These are phyloP conservation scores for Chaetophractus vellerosus DNA, from an alignment of 2,797 vertebrate species.

Conservation along the genomic window DNA sequence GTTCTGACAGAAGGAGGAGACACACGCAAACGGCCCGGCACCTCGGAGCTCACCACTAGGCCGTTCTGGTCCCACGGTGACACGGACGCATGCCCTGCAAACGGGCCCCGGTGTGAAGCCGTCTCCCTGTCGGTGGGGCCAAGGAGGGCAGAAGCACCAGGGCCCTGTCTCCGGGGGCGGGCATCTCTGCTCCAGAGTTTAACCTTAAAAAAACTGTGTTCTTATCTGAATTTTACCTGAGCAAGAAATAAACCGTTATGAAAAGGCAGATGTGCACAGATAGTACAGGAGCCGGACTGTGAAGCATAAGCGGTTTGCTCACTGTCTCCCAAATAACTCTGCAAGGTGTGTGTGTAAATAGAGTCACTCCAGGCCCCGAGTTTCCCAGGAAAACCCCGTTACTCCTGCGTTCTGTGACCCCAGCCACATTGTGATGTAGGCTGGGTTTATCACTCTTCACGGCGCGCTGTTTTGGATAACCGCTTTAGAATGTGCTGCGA, in stretches of 20 bases:
- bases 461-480: background rate
- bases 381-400: background rate
- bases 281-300: background rate
- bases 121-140: background rate
- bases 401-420: background rate
- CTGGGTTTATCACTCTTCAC: background rate
- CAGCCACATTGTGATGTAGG: background rate
- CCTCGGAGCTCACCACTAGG: background rate
- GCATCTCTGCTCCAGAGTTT: background rate
- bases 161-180: background rate
- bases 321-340: background rate
- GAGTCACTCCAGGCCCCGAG: background rate
- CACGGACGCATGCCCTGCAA: no score
- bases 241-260: background rate
- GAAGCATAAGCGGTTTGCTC: no score
- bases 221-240: no score
- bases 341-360: background rate
- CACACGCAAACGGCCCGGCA: background rate
- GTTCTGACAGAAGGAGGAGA: slow-evolving; percentile 62
- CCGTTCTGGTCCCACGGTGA: background rate
- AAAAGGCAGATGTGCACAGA: background rate
- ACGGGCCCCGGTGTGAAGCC: background rate
- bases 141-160: background rate
- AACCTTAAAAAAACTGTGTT: no score
- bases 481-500: no score